Evolutionary conservation across 2,113 vertebrate genomes (phyloP).

Genomic region (Colius striatus): DNA sequence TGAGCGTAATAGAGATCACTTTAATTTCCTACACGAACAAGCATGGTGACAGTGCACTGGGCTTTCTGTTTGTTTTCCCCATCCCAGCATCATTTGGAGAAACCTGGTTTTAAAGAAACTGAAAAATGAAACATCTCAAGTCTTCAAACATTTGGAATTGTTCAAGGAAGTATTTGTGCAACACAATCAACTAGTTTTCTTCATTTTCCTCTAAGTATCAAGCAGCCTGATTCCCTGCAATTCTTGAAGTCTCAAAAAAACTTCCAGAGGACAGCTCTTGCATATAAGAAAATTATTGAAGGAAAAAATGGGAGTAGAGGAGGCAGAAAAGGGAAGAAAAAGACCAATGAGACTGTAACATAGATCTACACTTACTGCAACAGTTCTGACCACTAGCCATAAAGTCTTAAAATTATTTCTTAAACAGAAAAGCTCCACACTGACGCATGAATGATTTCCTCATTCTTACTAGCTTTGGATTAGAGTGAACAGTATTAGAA

Average conservation of each 20-base stretch:
- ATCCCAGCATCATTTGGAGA: neutral
- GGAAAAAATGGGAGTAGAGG: neutral
- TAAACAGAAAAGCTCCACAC: neutral
- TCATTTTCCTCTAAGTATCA: neutral
- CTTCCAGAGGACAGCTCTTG: neutral
- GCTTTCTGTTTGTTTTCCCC: neutral
- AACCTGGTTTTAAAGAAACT: neutral
- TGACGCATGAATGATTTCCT: neutral
- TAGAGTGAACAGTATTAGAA: neutral
- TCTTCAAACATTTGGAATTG: neutral
- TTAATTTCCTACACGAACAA: conserved; percentile 42
- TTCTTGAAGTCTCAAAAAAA: neutral
- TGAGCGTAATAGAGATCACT: neutral
- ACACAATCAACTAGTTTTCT: neutral
- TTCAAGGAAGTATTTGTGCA: neutral
- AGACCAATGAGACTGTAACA: neutral
- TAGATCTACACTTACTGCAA: rapidly evolving
- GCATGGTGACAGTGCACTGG: neutral
- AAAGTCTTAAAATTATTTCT: neutral
- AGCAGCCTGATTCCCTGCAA: neutral
- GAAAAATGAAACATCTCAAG: neutral
- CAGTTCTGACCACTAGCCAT: neutral
- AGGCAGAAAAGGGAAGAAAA: neutral
- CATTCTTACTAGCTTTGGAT: neutral
- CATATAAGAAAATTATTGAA: neutral